Percentiles rank a stretch among this genome's conserved stretches.
These are phyloP conservation scores for Nemapogon koenigi DNA, from an alignment of 2,888 invertebrate genomes.

Conservation along the genomic window DNA sequence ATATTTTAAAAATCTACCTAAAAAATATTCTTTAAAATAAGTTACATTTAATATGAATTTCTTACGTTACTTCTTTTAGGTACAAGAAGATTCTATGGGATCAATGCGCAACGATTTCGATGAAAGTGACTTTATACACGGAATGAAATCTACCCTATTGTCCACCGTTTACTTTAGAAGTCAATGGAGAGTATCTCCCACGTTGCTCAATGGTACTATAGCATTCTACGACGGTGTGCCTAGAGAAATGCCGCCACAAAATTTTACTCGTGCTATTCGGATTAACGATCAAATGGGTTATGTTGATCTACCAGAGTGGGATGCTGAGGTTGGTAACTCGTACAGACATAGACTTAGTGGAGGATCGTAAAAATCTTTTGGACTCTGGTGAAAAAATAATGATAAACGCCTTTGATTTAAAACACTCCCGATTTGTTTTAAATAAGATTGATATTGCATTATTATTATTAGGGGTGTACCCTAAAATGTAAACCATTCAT, in stretches of 20 bases:
- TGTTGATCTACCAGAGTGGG: conserved; percentile 35
- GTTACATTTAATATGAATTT: conserved; percentile 2
- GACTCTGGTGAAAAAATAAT: no score
- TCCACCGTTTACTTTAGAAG: conserved; percentile 42
- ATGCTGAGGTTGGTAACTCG: conserved; percentile 38
- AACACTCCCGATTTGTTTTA: no score
- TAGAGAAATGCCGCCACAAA: conserved; percentile 21
- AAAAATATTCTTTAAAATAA: not conserved
- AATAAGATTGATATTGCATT: no score
- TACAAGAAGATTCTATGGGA: conserved; percentile 41
- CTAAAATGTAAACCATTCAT: no score
- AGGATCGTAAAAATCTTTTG: no score
- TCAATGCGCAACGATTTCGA: conserved; percentile 47
- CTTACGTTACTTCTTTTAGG: conserved; percentile 26
- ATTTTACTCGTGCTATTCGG: conserved; percentile 33
- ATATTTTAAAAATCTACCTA: no score
- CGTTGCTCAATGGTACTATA: conserved; percentile 43
- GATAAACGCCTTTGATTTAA: no score
- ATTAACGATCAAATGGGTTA: conserved; percentile 50
- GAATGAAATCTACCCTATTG: conserved; percentile 31
- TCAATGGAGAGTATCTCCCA: conserved; percentile 48
- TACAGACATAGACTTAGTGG: no score
- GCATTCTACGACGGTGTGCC: conserved; percentile 27
- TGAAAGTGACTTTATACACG: conserved; percentile 36
- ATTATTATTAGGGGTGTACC: no score